Base-by-base conservation (phyloP, 2,888 invertebrate species). In the Bedellia somnulentella region DNA sequence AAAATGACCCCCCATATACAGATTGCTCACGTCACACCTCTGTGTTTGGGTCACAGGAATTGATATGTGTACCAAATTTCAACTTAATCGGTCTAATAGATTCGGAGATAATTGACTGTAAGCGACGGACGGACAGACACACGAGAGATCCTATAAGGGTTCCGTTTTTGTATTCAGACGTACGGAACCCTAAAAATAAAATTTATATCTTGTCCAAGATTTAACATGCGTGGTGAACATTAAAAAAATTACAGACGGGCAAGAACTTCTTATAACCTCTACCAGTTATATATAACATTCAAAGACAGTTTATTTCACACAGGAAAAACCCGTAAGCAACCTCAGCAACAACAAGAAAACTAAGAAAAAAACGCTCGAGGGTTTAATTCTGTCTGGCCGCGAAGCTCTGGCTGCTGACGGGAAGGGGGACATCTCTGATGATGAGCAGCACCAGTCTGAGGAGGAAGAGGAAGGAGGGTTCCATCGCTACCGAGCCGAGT, bases 321-420 rank as follows among this genome's bases (percentile, higher is more conserved):
- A 18, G 18, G 18, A 18, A 18, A 18, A 18, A 9, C 5, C 5
- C 5, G 5, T 18, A 18, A 6, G 5, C 18, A 18, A 9, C 18
- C 18, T 6, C 5, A 9, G 5, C 9, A 5, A 18, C 5, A 5
- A 5, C 5, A 59, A 56, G 29, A 40, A 50, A 12, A 67, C 59
- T 18, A 71, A 68, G 52, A 70, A 64, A 46, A 46, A 59, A 12
- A 56, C 63, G 2, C 75, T 83, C 11, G 78, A 76, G 38, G 75
- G 80, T 34, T 51, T 83, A 41, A 86, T 92, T 38, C 67, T 93
- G 27, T 86, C 86, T 46, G 93, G 93, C 13, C 77, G 89, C 31
- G 91, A 87, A 49, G 92, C 92, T 3, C 61, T 90, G n/a, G 86
- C 87, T 37, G 89, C 89, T 2, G 87, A 86, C 26, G 82, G 81